These are phyloP conservation scores for Drosophila bocqueti DNA, from an alignment of 1,140 invertebrate genomes.

Conservation along the genomic window DNA sequence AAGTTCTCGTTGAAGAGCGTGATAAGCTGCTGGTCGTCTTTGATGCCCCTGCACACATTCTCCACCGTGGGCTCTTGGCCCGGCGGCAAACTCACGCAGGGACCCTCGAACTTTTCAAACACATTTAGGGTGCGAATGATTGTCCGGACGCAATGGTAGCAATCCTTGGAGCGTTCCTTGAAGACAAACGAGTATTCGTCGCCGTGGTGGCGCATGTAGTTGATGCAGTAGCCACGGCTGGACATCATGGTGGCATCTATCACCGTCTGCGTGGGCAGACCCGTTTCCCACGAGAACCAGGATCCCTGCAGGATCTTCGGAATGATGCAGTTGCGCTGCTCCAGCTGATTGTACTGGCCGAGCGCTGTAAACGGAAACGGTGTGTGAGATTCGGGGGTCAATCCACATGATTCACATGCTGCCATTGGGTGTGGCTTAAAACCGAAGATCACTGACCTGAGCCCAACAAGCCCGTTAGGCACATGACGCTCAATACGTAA, in stretches of 20 bases:
- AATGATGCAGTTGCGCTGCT: slow-evolving; percentile 87
- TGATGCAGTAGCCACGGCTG: slow-evolving; percentile 89
- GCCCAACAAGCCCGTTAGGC: slow-evolving; percentile 42
- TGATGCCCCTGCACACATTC: slow-evolving; percentile 91
- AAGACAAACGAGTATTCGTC: slow-evolving; percentile 96
- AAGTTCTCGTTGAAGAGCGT: slow-evolving; percentile 96
- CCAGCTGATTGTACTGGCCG: slow-evolving; percentile 64
- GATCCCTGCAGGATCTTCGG: slow-evolving; percentile 92
- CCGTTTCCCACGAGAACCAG: slow-evolving; percentile 97
- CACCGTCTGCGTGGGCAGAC: slow-evolving; percentile 92
- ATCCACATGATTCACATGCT: slow-evolving; percentile 64
- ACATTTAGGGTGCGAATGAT: slow-evolving; percentile 95
- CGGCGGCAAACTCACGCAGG: slow-evolving; percentile 89
- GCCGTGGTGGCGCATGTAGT: slow-evolving; percentile 90
- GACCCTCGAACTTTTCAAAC: slow-evolving; percentile 93
- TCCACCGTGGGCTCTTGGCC: slow-evolving; percentile 90
- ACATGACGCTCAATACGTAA: slow-evolving; percentile 35
- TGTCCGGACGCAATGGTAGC: slow-evolving; percentile 94
- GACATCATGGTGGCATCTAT: slow-evolving; percentile 92
- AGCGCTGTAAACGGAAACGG: slow-evolving; percentile 21
- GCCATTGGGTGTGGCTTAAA: slow-evolving; percentile 73
- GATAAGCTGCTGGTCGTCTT: slow-evolving; percentile 91
- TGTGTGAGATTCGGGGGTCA: not conserved
- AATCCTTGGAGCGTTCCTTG: slow-evolving; percentile 87
- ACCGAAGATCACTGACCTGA: slow-evolving; percentile 47